Conservation (phyloP, 2,797 vertebrate species). For the Phylloscopus collybita region DNA sequence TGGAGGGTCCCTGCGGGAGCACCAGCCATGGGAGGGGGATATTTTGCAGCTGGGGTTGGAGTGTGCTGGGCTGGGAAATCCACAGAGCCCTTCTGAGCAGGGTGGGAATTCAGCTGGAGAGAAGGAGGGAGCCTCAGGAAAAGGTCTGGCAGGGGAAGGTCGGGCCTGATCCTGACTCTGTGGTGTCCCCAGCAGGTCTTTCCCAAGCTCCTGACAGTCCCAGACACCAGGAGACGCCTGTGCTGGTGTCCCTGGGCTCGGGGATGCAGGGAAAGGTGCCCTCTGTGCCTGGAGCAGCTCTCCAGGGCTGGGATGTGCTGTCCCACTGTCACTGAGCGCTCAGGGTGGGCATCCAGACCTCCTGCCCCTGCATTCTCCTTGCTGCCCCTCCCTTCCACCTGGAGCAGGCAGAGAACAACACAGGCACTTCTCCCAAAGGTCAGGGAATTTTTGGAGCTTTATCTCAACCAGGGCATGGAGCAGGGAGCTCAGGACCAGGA, state of each 20-base stretch:
- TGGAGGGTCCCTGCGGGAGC: neutral
- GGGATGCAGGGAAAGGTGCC: neutral
- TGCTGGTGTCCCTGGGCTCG: neutral
- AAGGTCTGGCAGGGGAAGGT: neutral
- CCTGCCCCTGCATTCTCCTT: neutral
- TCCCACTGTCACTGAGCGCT: neutral
- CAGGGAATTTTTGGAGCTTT: neutral
- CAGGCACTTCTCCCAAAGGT: neutral
- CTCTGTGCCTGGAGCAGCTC: neutral
- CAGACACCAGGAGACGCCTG: neutral
- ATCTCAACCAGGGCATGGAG: fast-evolving
- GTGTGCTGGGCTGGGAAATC: neutral
- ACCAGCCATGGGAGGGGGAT: neutral
- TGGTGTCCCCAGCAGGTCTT: neutral
- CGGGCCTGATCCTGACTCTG: neutral
- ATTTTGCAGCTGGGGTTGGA: neutral
- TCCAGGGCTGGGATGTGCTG: neutral
- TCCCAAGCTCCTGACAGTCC: neutral
- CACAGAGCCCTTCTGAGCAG: neutral
- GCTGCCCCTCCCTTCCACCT: neutral
- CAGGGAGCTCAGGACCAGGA: neutral
- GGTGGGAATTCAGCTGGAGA: neutral
- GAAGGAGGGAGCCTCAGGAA: neutral
- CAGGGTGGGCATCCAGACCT: neutral
- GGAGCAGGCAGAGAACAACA: neutral